These are phyloP conservation scores for Bombus waltoni DNA, from an alignment of 1,140 invertebrate genomes.

Conservation along the genomic window DNA sequence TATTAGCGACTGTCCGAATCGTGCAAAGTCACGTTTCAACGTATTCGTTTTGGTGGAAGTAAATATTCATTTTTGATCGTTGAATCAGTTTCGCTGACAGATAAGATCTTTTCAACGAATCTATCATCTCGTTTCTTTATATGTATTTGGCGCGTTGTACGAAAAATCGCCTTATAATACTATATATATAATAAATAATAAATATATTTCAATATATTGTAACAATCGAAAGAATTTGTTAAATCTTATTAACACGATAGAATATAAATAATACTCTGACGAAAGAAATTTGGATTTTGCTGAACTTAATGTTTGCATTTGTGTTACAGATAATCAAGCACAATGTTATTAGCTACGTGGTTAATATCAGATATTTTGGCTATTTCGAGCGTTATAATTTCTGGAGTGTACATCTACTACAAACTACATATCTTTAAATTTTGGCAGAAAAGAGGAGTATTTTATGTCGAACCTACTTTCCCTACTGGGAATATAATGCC, in stretches of 20 bases:
- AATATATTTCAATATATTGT: neutral
- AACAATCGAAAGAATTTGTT: too few relatives aligned
- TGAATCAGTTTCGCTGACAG: too few relatives aligned
- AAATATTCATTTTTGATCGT: too few relatives aligned
- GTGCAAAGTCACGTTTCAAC: too few relatives aligned
- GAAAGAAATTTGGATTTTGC: too few relatives aligned
- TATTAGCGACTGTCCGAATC: too few relatives aligned
- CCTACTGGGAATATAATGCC: conserved; percentile 82
- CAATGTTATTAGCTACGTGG: neutral
- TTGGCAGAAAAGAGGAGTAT: conserved; percentile 74
- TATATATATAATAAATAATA: neutral
- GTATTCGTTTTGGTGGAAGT: too few relatives aligned
- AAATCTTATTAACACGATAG: too few relatives aligned
- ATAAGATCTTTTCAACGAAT: too few relatives aligned
- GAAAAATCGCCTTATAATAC: neutral
- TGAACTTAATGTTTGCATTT: neutral
- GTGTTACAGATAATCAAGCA: neutral
- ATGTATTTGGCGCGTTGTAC: too few relatives aligned
- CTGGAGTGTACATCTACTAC: conserved; percentile 65
- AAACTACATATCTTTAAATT: conserved; percentile 70
- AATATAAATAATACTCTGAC: too few relatives aligned
- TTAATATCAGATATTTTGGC: conserved; percentile 15
- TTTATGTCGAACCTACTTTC: conserved; percentile 75
- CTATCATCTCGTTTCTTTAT: too few relatives aligned
- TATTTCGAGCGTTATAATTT: neutral